phyloP scores from a whole-genome alignment of 2,888 invertebrate species.

The Heteromyza rotundicornis region DNA sequence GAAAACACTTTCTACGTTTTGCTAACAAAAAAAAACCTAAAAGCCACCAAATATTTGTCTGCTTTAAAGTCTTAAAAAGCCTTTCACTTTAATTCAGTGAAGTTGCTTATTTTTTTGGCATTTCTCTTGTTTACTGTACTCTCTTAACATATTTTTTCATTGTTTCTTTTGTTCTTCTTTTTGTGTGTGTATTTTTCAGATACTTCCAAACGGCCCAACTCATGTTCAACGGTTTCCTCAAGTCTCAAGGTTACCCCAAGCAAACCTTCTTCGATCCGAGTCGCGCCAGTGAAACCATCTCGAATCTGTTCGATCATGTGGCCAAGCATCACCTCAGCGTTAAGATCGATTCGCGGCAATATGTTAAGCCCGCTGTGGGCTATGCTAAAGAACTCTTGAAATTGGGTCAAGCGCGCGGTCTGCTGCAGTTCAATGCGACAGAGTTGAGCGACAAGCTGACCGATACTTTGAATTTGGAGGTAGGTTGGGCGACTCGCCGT shows the following conservation, averaged over 20 bases:
- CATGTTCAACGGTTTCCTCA: slow-evolving; percentile 77
- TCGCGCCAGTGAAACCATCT: slow-evolving; percentile 74
- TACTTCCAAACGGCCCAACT: slow-evolving; percentile 74
- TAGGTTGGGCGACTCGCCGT: no score
- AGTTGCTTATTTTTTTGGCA: not conserved
- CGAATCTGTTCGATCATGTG: slow-evolving; percentile 72
- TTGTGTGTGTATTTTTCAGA: slow-evolving; percentile 60
- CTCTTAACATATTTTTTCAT: slow-evolving; percentile 41
- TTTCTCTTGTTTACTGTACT: slow-evolving; percentile 23
- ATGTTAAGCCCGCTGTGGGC: slow-evolving; percentile 77
- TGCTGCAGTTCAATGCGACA: slow-evolving; percentile 72
- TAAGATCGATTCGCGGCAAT: slow-evolving; percentile 74
- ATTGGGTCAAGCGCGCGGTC: slow-evolving; percentile 74
- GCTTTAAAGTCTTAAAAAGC: slow-evolving; percentile 10
- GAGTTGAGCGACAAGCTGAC: slow-evolving; percentile 78
- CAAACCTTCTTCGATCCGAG: slow-evolving; percentile 72
- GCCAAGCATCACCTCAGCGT: slow-evolving; percentile 74
- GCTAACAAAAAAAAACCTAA: not conserved
- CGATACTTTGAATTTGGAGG: slow-evolving; percentile 80
- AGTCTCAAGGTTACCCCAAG: slow-evolving; percentile 78
- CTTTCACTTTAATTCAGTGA: slow-evolving; percentile 42
- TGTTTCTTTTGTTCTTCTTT: slow-evolving; percentile 6
- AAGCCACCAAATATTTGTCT: slow-evolving; percentile 11
- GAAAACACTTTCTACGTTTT: slow-evolving; percentile 16
- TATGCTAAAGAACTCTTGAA: slow-evolving; percentile 76